Evolutionary conservation across 2,797 vertebrate species (phyloP).

Genomic region (Oryzias dopingdopingensis): DNA sequence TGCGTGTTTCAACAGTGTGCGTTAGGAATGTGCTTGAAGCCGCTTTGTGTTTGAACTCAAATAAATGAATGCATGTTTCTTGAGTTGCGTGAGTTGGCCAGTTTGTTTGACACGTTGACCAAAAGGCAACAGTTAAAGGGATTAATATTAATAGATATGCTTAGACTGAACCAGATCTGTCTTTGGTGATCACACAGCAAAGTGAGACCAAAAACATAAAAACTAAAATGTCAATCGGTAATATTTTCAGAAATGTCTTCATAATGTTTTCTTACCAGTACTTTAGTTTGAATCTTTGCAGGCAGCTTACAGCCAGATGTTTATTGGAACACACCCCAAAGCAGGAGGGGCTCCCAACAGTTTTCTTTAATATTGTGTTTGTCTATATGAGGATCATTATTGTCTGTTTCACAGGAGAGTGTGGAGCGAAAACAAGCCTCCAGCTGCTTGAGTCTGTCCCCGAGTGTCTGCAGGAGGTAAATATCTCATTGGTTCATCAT

Average conservation of each 20-base stretch:
- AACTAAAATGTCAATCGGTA: background rate
- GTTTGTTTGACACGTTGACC: too few species aligned
- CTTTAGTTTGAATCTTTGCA: background rate
- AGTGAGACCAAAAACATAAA: too few species aligned
- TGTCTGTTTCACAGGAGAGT: constrained; percentile 46
- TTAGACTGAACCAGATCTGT: too few species aligned
- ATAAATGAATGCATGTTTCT: constrained; percentile 31
- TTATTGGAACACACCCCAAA: background rate
- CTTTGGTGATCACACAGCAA: too few species aligned
- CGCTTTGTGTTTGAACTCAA: constrained; percentile 31
- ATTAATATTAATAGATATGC: too few species aligned
- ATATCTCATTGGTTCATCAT: background rate
- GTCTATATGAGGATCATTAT: constrained; percentile 2
- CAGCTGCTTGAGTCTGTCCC: constrained; percentile 52
- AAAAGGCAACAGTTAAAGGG: too few species aligned
- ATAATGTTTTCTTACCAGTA: background rate
- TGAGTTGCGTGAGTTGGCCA: background rate
- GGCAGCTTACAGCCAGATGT: background rate
- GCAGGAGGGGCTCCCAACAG: too few species aligned
- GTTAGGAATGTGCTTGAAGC: constrained; percentile 69
- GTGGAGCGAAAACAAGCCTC: constrained; percentile 44
- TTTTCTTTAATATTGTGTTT: too few species aligned
- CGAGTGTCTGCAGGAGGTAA: constrained; percentile 54
- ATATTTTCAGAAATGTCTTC: background rate
- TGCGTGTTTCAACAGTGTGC: constrained; percentile 61